phyloP scores from a whole-genome alignment of 2,113 vertebrate genomes.

The rat (Rattus norvegicus) region GRCr8 NC_086026.1:18733001-18733500 shows the following conservation, averaged over 20 bases:
- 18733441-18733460: neutral
- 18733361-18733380: neutral
- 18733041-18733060: too few species aligned
- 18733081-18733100: too few species aligned
- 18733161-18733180: conserved; percentile 40
- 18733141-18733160: neutral
- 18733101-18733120: too few species aligned
- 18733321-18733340: neutral
- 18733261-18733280: conserved; percentile 61
- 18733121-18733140: too few species aligned
- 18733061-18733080: too few species aligned
- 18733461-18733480: neutral
- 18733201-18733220: conserved; percentile 34
- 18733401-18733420: neutral
- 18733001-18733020: neutral
- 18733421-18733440: neutral
- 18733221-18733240: conserved; percentile 35
- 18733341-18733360: conserved; percentile 44
- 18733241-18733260: conserved; percentile 60
- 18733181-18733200: conserved; percentile 55
- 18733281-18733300: conserved; percentile 34
- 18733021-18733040: neutral
- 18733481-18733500: neutral
- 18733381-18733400: neutral
- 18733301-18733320: neutral